Evolutionary conservation across 2,797 vertebrate genomes (phyloP).

Genomic region (Setipinna tenuifilis): DNA sequence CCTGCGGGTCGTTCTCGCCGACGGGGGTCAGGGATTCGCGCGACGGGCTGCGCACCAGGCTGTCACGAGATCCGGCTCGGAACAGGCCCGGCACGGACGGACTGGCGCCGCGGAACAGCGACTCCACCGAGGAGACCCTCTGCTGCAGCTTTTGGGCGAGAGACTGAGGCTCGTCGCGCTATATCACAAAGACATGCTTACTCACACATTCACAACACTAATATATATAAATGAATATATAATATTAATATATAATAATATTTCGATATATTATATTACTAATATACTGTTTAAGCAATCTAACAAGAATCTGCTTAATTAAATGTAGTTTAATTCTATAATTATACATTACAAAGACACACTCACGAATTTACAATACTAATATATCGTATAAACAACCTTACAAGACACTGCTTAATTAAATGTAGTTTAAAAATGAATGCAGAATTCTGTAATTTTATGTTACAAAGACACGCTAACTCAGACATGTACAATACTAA

Average conservation of each 20-base stretch:
- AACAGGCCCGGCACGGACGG: slow-evolving; percentile 83
- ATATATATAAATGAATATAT: too few relatives aligned
- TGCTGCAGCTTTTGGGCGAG: slow-evolving; percentile 92
- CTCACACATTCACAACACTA: too few relatives aligned
- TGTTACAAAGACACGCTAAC: slow-evolving; percentile 68
- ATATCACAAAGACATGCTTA: slow-evolving; percentile 39
- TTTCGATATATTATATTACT: too few relatives aligned
- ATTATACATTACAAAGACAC: too few relatives aligned
- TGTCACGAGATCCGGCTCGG: slow-evolving; percentile 88
- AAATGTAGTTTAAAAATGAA: too few relatives aligned
- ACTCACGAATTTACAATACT: too few relatives aligned
- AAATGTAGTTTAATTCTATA: too few relatives aligned
- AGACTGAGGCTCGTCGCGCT: slow-evolving; percentile 84
- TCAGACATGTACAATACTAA: neutral
- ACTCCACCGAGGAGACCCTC: slow-evolving; percentile 91
- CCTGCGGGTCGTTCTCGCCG: slow-evolving; percentile 71
- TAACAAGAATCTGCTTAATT: too few relatives aligned
- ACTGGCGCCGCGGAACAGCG: slow-evolving; percentile 85
- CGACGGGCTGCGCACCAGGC: slow-evolving; percentile 83
- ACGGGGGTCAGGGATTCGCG: slow-evolving; percentile 86
- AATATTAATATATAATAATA: too few relatives aligned
- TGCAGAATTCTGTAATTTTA: slow-evolving; percentile 45
- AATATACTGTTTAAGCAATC: too few relatives aligned
- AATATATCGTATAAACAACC: too few relatives aligned
- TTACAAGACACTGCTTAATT: too few relatives aligned